Evolutionary conservation across 1,140 invertebrate genomes (phyloP).

Genomic region (Littorina saxatilis): DNA sequence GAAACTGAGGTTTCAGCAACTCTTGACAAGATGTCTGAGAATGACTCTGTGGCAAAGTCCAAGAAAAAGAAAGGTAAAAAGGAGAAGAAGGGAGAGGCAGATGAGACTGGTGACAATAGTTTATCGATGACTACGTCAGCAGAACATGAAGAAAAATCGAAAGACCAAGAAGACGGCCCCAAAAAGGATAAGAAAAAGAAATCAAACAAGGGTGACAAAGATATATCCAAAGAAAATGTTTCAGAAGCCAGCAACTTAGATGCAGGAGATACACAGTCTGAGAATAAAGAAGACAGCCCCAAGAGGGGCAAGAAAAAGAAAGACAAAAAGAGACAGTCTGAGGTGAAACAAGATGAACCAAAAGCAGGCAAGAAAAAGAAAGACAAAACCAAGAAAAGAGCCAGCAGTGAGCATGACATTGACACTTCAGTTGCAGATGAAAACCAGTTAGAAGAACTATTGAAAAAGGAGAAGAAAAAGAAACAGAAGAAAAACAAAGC

Average conservation of each 20-base stretch:
- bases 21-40: too few species aligned
- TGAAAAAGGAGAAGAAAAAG: too few species aligned
- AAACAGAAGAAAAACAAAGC: neutral
- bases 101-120: neutral
- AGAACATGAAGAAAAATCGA: constrained; percentile 3
- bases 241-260: neutral
- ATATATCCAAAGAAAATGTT: too few species aligned
- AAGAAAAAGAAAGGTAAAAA: neutral
- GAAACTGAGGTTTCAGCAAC: neutral
- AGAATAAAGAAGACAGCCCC: neutral
- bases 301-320: neutral
- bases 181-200: neutral
- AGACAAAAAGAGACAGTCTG: neutral
- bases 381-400: neutral
- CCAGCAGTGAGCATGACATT: neutral
- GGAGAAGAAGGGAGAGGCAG: constrained; percentile 12
- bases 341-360: neutral
- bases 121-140: too few species aligned
- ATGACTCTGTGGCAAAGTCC: too few species aligned
- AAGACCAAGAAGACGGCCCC: neutral
- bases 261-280: neutral
- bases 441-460: too few species aligned
- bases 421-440: too few species aligned
- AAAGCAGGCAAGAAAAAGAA: constrained; percentile 19
- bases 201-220: neutral